Evolutionary conservation across 2,888 invertebrate species (phyloP), one percentile per base, ranked within the genome.

Genomic region (Eupeodes luniger): DNA sequence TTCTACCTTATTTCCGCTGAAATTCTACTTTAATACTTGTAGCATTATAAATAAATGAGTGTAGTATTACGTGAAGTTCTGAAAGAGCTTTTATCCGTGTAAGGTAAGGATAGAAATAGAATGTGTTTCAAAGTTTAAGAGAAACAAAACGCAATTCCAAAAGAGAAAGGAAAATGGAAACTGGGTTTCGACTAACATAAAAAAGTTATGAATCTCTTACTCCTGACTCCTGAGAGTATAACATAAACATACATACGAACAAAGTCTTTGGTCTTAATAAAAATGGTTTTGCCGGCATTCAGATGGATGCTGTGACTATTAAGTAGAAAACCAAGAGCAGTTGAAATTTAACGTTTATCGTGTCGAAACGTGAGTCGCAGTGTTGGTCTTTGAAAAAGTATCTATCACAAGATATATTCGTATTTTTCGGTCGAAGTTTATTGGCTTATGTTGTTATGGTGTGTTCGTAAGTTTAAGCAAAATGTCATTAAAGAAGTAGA

Each of bases 331-430:
- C 44, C 53, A 61, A 85, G 74, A 79, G 64, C 86, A 86, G 86
- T 86, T 77, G 75, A 79, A 82, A 75, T 86, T 82, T 19, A 57
- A 75, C 82, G 69, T 79, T 74, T 75, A 75, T 70, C 86, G 74
- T 44, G 78, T 79, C 78, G 57, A 64, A 59, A 82, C 82, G 79
- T 83, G 36, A n/a, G 49, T 27, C 67, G 67, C 27, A 12, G 57
- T 51, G 10, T 44, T 36, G 67, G 10, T 67, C 34, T 67, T 66
- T 44, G 2, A 14, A 47, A 36, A 36, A 34, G 14, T 27, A 44
- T 44, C 40, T 44, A 16, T 64, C n/a, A 34, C 1, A 34, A 14
- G 34, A 51, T n/a, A 49, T 66, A 66, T 27, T 67, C 49, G 66
- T 27, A 27, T 2, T n/a, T 51, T 67, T 51, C 9, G n/a, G 49